Base-by-base conservation (phyloP, 2,888 invertebrate genomes). In the Drosophila nr. fundita region DNA sequence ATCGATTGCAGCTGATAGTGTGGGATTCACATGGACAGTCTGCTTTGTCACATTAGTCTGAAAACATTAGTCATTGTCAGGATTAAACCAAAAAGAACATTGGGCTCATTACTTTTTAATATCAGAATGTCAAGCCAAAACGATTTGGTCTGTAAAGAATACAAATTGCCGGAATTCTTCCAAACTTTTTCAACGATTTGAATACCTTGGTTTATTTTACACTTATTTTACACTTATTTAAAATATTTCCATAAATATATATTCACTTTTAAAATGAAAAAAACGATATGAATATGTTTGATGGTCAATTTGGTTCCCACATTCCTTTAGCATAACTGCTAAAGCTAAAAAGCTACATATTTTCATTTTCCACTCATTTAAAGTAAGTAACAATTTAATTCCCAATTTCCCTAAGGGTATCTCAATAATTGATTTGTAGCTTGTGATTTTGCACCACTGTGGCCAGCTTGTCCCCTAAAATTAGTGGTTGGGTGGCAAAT, bases 361-460 rank as follows among this genome's bases (percentile, higher is more conserved):
- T 34, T 34, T 13, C 4, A 34, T 13, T 34, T 40, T 40, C n/a
- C n/a, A 40, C n/a, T 11, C 11, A 21, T 21, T 21, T 42, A 42
- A 21, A 42, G 21, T 11, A 2, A 42, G 42, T 11, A 42, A 42
- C 21, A 11, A 42, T 21, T 11, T 42, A 42, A 21, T 5, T 42
- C 11, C 5, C 5, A 40, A 4, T n/a, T n/a, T n/a, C 10, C 11
- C n/a, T 5, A 13, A 11, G 21, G 11, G 21, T 21, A 42, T 42
- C 18, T 21, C 21, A 52, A 30, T 15, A 10, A 15, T 34, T 15
- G 10, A 13, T 27, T 45, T n/a, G 10, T 4, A 38, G 50, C 18
- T 29, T 36, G 8, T 48, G 5, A n/a, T 32, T 67, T 30, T 49
- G 45, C 3, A 10, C 83, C 90, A 90, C 72, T 81, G 86, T 90